A percentile compares a stretch with the other conserved stretches of the same genome.
phyloP scores from a whole-genome alignment of 2,113 vertebrate genomes.

The Riparia riparia region DNA sequence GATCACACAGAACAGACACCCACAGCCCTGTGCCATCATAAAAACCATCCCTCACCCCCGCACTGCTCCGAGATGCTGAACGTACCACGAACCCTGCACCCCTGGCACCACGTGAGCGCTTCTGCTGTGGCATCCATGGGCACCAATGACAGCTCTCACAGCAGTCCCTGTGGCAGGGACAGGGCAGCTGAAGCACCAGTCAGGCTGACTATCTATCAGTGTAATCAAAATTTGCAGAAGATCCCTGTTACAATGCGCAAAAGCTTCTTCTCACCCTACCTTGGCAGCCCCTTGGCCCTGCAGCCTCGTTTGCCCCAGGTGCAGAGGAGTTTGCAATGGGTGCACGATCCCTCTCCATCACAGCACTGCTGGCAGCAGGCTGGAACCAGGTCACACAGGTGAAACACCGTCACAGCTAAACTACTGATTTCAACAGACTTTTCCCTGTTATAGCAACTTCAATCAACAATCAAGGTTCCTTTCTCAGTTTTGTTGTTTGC shows the following conservation, averaged over 20 bases:
- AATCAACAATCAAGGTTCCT: constrained; percentile 58
- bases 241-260: background rate
- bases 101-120: accelerated
- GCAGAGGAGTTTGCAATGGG: background rate
- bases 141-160: background rate
- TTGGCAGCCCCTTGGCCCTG: background rate
- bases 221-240: background rate
- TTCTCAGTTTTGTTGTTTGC: constrained; percentile 52
- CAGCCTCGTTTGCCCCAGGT: accelerated
- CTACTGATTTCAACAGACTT: constrained; percentile 29
- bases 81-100: background rate
- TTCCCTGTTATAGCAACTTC: background rate
- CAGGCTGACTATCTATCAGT: accelerated
- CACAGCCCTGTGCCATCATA: accelerated
- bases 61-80: accelerated
- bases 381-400: background rate
- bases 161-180: background rate
- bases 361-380: background rate
- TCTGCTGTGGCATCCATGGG: accelerated
- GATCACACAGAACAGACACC: background rate
- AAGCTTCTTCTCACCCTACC: background rate
- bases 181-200: accelerated
- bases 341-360: background rate
- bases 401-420: background rate
- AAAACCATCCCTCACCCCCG: background rate